Percentiles rank a stretch among this genome's conserved stretches.
These are phyloP conservation scores for Poecilia latipinna DNA, from an alignment of 2,113 vertebrate genomes.

Conservation along the genomic window DNA sequence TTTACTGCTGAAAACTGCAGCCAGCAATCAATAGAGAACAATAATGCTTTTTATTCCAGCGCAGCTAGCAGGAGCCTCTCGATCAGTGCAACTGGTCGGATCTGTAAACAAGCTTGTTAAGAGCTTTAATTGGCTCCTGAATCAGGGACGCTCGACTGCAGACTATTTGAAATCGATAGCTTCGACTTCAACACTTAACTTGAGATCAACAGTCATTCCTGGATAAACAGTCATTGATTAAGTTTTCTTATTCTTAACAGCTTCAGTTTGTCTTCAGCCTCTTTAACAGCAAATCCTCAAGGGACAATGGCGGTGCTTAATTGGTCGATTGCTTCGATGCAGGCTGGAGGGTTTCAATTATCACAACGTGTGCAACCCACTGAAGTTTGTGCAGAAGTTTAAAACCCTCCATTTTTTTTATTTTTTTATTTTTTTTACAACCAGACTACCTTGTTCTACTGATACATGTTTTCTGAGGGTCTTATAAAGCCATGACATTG, in stretches of 20 bases:
- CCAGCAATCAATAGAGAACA: constrained; percentile 2
- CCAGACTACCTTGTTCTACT: no score
- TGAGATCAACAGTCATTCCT: constrained; percentile 3
- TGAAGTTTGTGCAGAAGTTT: neutral
- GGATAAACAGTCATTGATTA: constrained; percentile 3
- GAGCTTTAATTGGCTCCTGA: constrained; percentile 14
- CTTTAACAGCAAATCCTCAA: neutral
- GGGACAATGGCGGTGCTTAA: no score
- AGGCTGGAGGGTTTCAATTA: neutral
- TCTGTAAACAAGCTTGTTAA: constrained; percentile 30
- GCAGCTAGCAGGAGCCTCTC: constrained; percentile 3
- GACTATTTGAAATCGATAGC: constrained; percentile 41
- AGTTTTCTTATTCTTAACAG: neutral
- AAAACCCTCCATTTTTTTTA: neutral
- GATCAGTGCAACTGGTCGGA: neutral
- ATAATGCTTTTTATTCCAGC: constrained; percentile 17
- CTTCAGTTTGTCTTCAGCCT: neutral
- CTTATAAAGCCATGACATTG: no score
- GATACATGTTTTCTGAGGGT: no score
- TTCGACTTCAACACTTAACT: constrained; percentile 12
- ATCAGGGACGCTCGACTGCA: neutral
- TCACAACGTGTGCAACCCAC: neutral
- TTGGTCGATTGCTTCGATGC: neutral
- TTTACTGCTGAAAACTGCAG: constrained; percentile 33
- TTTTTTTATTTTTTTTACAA: no score